phyloP scores from a whole-genome alignment of 2,113 vertebrate species.

The Danio rerio region GRCz12tu NC_133183.1:25797501-25798000 shows the following conservation, averaged over 20 bases:
- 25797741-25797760: constrained; percentile 21
- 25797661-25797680: background rate
- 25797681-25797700: background rate
- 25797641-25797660: background rate
- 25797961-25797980: background rate
- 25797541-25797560: background rate
- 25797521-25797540: background rate
- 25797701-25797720: constrained; percentile 20
- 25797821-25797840: constrained; percentile 41
- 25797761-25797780: constrained; percentile 39
- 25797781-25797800: background rate
- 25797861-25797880: constrained; percentile 37
- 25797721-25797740: constrained; percentile 30
- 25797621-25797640: background rate
- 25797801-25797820: constrained; percentile 49
- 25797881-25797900: constrained; percentile 33
- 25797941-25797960: constrained; percentile 11
- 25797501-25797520: background rate
- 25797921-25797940: constrained; percentile 23
- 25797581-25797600: background rate
- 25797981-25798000: constrained; percentile 6
- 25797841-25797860: constrained; percentile 50
- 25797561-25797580: background rate
- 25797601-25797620: background rate
- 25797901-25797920: constrained; percentile 26